These are phyloP conservation scores for Brassicogethes aeneus DNA, from an alignment of 2,888 invertebrate species.

Conservation along the genomic window DNA sequence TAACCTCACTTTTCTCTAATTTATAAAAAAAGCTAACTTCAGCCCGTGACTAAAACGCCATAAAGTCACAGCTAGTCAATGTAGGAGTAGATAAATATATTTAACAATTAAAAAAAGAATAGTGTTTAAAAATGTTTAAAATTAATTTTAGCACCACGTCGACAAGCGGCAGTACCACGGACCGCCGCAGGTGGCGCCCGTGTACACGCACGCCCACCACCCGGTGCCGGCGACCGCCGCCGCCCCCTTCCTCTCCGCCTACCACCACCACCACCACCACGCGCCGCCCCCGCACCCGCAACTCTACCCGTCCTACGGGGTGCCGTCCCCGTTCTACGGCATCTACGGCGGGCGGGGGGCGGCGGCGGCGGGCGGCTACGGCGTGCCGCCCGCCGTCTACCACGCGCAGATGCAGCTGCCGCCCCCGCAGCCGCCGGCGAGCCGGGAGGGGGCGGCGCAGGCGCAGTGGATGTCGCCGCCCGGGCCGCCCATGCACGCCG, in stretches of 20 bases:
- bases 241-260: too few relatives aligned
- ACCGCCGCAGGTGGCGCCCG: slow-evolving; percentile 1
- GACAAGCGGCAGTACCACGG: slow-evolving; percentile 24
- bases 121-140: too few relatives aligned
- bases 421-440: slow-evolving; percentile 2
- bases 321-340: slow-evolving; percentile 30
- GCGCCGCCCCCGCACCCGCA: slow-evolving; percentile 7
- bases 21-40: too few relatives aligned
- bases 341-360: slow-evolving; percentile 20
- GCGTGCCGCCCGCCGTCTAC: slow-evolving; percentile 30
- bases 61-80: too few relatives aligned
- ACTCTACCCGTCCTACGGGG: slow-evolving; percentile 34
- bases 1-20: too few relatives aligned
- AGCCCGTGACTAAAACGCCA: too few relatives aligned
- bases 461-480: background rate
- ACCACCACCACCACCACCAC: slow-evolving; percentile 8
- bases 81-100: too few relatives aligned
- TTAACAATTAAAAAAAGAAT: too few relatives aligned
- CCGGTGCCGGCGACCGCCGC: slow-evolving; percentile 8
- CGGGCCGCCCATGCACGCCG: slow-evolving; percentile 12
- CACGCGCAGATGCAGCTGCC: slow-evolving; percentile 40
- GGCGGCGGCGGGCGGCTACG: background rate
- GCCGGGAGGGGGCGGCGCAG: slow-evolving; percentile 22
- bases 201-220: slow-evolving; percentile 4
- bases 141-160: slow-evolving; percentile 25